A percentile compares a stretch with the other conserved stretches of the same genome.
phyloP scores from a whole-genome alignment of 2,113 vertebrate genomes.

The Rhineura floridana region DNA sequence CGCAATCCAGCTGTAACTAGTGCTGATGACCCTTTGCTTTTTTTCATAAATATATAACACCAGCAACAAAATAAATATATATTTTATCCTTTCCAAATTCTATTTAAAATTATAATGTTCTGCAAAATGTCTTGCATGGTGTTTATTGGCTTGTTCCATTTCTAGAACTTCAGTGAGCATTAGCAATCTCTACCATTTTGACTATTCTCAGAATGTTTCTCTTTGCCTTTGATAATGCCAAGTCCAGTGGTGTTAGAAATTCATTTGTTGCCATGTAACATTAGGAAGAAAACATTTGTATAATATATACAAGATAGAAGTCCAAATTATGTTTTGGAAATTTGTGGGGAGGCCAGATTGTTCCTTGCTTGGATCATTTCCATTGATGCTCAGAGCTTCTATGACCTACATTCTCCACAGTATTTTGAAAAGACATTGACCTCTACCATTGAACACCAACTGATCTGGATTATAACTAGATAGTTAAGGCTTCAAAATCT shows the following conservation, averaged over 20 bases:
- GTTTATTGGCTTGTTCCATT: neutral
- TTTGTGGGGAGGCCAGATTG: constrained; percentile 28
- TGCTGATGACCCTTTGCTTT: constrained; percentile 33
- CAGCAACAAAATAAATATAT: constrained; percentile 51
- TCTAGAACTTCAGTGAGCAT: neutral
- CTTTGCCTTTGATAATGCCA: constrained; percentile 45
- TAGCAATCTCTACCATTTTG: neutral
- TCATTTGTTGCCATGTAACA: constrained; percentile 51
- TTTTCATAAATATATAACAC: constrained; percentile 34
- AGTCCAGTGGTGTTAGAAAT: constrained; percentile 34
- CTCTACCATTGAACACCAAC: constrained; percentile 48
- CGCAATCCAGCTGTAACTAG: constrained; percentile 27
- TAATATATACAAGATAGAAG: constrained; percentile 39
- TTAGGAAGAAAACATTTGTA: constrained; percentile 50
- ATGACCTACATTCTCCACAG: constrained; percentile 60
- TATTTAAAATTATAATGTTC: constrained; percentile 29
- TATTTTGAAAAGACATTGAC: constrained; percentile 65
- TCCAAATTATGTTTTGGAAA: constrained; percentile 42
- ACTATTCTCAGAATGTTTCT: constrained; percentile 14
- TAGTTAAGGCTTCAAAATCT: constrained; percentile 45
- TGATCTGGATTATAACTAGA: constrained; percentile 58
- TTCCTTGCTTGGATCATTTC: constrained; percentile 61
- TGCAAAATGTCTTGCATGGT: neutral
- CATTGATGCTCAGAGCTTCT: constrained; percentile 65
- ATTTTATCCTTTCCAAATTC: neutral